phyloP scores from a whole-genome alignment of 2,797 vertebrate genomes.

The Smutsia temminckii region DNA sequence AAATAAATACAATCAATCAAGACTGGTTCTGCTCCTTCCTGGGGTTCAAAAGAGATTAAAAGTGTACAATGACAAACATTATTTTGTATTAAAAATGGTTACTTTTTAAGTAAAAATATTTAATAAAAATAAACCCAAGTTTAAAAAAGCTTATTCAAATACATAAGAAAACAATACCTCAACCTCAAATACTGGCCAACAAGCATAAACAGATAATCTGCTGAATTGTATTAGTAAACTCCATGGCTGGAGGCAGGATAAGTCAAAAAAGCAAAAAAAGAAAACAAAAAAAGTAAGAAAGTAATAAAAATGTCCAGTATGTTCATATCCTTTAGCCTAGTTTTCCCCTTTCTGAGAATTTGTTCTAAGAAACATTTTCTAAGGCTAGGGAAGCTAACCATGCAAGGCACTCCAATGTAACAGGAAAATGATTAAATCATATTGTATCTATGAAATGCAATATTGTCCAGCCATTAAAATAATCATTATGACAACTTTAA shows the following conservation, averaged over 20 bases:
- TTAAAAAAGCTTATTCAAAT: conserved; percentile 26
- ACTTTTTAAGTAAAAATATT: background rate
- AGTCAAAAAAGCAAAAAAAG: background rate
- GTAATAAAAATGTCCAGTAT: background rate
- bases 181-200: background rate
- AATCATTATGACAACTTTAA: background rate
- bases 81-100: background rate
- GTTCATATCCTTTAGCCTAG: background rate
- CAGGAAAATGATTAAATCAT: background rate
- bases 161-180: background rate
- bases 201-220: background rate
- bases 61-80: background rate
- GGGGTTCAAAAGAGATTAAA: background rate
- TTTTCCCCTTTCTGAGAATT: background rate
- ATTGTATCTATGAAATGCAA: background rate
- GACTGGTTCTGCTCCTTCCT: background rate
- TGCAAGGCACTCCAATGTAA: background rate
- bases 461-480: background rate
- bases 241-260: background rate
- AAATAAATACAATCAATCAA: conserved; percentile 18
- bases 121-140: background rate
- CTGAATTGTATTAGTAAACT: background rate
- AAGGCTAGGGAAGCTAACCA: background rate
- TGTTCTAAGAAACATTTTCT: conserved; percentile 19
- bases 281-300: background rate